A percentile compares a stretch with the other conserved stretches of the same genome.
Conservation (phyloP, 2,888 invertebrate species). For the Stramonita haemastoma region DNA sequence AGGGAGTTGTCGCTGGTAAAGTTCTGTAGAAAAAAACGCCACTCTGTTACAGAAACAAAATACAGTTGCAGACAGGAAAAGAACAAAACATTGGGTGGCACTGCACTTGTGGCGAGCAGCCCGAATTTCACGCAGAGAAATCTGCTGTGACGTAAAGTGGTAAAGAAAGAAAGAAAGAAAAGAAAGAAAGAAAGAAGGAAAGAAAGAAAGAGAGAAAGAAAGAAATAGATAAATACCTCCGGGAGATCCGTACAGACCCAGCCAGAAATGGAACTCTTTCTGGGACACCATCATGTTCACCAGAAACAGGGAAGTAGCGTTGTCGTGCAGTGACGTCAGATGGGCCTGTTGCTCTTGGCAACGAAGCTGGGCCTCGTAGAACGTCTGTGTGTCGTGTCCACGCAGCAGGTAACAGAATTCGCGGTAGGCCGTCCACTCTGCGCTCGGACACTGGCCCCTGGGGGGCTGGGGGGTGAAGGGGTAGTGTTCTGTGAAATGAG, state of each 20-base stretch:
- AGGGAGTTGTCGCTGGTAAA: too few relatives aligned
- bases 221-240: constrained; percentile 51
- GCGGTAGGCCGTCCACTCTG: constrained; percentile 52
- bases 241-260: constrained; percentile 58
- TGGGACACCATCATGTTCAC: constrained; percentile 46
- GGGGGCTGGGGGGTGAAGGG: constrained; percentile 58
- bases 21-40: too few relatives aligned
- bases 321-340: constrained; percentile 60
- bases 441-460: constrained; percentile 54
- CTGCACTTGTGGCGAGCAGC: too few relatives aligned
- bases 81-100: not conserved
- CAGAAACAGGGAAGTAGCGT: constrained; percentile 53
- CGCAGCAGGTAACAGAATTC: constrained; percentile 57
- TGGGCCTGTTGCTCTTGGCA: constrained; percentile 53
- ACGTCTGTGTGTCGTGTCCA: constrained; percentile 48
- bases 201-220: not conserved
- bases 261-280: constrained; percentile 58
- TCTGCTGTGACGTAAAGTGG: too few relatives aligned
- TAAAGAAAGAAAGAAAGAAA: not conserved
- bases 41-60: too few relatives aligned
- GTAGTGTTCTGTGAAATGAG: not conserved
- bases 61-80: too few relatives aligned
- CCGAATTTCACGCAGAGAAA: too few relatives aligned
- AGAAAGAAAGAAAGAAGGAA: not conserved
- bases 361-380: constrained; percentile 54